Evolutionary conservation across 2,888 invertebrate genomes (phyloP), one percentile per base, ranked within the genome.

Genomic region (Philhelius pedissequus): DNA sequence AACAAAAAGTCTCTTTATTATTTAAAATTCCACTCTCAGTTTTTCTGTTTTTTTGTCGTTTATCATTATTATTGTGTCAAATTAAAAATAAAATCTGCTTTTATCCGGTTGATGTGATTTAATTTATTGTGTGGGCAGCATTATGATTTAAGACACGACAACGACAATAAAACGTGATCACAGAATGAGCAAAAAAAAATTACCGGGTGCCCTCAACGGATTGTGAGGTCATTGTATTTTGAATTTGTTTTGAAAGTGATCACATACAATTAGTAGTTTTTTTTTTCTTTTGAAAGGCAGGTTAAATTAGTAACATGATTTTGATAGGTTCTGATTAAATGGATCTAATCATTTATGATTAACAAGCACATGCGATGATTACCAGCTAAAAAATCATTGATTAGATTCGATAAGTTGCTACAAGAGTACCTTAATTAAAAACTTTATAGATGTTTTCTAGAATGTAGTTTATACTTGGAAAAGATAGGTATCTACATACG

Each of bases 21-120:
- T 43, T n/a, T n/a, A n/a, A n/a, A n/a, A 62, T 43, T 43, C 62
- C 62, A 62, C 27, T 62, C 62, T 40, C 62, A 18, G 18, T 62
- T 56, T 64, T 66, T 43, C 40, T 38, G 38, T 58, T 58, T 25
- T 62, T 56, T 64, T 66, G 52, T 50, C 48, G 38, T 58, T 58
- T 25, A 38, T 58, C 38, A 58, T 58, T 38, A 58, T 58, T 58
- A 58, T 58, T 38, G 22, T 58, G 70, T 62, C 43, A 35, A 52
- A 62, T 64, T 38, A 45, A 38, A 52, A 48, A 18, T 25, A 58
- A 68, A 60, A 69, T 62, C 68, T 69, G 74, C 74, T 54, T 80
- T 62, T 54, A 74, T 52, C 74, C 62, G 30, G 79, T 45, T 69
- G 35, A 69, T 38, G 43, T 60, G 74, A 68, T 74, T 73, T 66